Base-by-base conservation (phyloP, 1,140 invertebrate genomes). In the Hyles euphorbiae region DNA sequence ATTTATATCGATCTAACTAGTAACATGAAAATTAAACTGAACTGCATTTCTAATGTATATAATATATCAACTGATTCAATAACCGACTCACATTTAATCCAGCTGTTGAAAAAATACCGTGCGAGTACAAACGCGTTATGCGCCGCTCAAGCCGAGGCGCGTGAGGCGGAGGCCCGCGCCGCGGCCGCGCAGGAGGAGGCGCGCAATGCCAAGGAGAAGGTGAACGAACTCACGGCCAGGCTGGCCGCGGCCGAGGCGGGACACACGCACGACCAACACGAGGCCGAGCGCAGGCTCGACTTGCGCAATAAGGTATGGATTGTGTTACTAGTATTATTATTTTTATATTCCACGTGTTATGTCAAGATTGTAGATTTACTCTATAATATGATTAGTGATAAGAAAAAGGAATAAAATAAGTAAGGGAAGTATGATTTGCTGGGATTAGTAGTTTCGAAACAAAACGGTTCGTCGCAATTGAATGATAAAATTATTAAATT, bases 41-140 rank as follows among this genome's bases (percentile, higher is more conserved):
- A n/a, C n/a, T n/a, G n/a, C n/a, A n/a, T n/a, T n/a, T n/a, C n/a
- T n/a, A n/a, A n/a, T n/a, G n/a, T n/a, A n/a, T n/a, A n/a, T n/a
- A n/a, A n/a, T 22, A 22, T 22, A 22, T 22, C 22, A 22, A 22
- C 22, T 22, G 22, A 22, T 22, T 22, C 22, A 22, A 22, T 22
- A 22, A 22, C 22, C 22, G 22, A 22, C 22, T 22, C 22, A 22
- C 22, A 22, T 22, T 22, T 22, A 22, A 22, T 22, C 22, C 22
- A 94, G 92, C 90, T 97, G 4, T 90, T 98, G 90, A 97, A 97
- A 86, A 98, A 98, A 81, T 98, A 98, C 89, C 95, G 97, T 61
- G 92, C 94, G 3, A 92, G 94, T 10, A 96, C 98, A 0, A 93
- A 95, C 70, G 95, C 98, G 74, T 90, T 98, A 49, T 95, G 95